Conservation (phyloP, 2,113 vertebrate species). For the Ifrita kowaldi region DNA sequence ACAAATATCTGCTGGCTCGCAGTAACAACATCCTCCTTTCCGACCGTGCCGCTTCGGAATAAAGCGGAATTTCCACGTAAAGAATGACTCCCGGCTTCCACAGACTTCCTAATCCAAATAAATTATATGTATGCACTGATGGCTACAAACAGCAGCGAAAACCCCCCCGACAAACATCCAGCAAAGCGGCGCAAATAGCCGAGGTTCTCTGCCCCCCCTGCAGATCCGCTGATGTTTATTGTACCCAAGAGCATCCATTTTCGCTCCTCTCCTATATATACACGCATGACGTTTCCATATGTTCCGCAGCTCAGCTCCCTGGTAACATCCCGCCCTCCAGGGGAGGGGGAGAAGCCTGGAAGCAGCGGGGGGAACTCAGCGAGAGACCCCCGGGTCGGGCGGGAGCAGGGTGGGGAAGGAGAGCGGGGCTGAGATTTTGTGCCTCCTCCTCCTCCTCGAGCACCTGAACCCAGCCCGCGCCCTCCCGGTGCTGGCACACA, state of each 20-base stretch:
- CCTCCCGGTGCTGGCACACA: background rate
- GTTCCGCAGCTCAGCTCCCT: conserved; percentile 22
- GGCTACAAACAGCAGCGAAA: background rate
- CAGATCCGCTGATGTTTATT: conserved; percentile 26
- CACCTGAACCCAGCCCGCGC: background rate
- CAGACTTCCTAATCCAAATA: background rate
- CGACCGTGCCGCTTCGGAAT: background rate
- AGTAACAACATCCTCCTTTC: background rate
- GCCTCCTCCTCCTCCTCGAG: background rate
- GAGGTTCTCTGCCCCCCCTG: background rate
- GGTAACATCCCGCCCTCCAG: background rate
- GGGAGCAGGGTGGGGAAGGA: background rate
- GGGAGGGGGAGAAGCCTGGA: background rate
- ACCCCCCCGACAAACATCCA: background rate
- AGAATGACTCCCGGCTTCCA: background rate
- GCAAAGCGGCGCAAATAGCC: background rate
- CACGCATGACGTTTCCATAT: conserved; percentile 20
- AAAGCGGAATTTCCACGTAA: background rate
- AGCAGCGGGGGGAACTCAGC: background rate
- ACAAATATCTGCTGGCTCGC: background rate
- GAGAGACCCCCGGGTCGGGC: rapidly evolving
- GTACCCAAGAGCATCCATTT: conserved; percentile 51
- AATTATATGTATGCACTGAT: background rate
- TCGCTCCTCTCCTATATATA: background rate
- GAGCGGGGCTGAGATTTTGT: background rate